phyloP scores from a whole-genome alignment of 2,797 vertebrate genomes.

The Brachyrhaphis roseni region DNA sequence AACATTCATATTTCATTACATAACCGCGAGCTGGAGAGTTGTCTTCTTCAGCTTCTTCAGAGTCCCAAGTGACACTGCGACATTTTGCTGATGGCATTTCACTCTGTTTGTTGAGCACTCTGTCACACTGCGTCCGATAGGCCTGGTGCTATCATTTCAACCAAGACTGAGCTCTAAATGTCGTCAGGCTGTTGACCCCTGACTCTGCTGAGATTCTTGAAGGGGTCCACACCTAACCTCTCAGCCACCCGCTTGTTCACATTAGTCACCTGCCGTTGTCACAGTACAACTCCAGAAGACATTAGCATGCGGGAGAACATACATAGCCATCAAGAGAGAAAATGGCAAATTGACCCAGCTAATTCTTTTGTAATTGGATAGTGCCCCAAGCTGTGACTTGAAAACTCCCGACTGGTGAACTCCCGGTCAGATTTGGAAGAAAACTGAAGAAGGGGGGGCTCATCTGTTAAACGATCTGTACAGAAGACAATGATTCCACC shows the following conservation, averaged over 20 bases:
- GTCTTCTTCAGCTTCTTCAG: conserved; percentile 49
- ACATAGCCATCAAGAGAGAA: conserved; percentile 58
- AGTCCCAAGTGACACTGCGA: conserved; percentile 71
- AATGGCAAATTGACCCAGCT: conserved; percentile 75
- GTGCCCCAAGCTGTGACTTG: conserved; percentile 64
- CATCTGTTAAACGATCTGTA: conserved; percentile 42
- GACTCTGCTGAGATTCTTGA: conserved; percentile 46
- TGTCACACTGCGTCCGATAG: conserved; percentile 59
- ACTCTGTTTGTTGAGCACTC: conserved; percentile 59
- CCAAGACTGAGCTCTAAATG: conserved; percentile 60
- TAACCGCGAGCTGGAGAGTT: conserved; percentile 57
- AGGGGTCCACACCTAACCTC: conserved; percentile 44
- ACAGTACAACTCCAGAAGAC: conserved; percentile 52
- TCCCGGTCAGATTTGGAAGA: conserved; percentile 28
- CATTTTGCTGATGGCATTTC: conserved; percentile 77
- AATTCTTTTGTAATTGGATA: conserved; percentile 77
- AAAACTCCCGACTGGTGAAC: conserved; percentile 57
- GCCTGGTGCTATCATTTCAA: conserved; percentile 64
- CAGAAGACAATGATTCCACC: conserved; percentile 32
- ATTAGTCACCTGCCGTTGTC: conserved; percentile 56
- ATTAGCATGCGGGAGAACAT: conserved; percentile 75
- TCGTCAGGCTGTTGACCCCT: conserved; percentile 64
- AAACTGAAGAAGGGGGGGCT: neutral
- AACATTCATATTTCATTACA: conserved; percentile 57
- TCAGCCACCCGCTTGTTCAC: conserved; percentile 45